Evolutionary conservation across 2,113 vertebrate genomes (phyloP).

Genomic region (Tapirus terrestris): DNA sequence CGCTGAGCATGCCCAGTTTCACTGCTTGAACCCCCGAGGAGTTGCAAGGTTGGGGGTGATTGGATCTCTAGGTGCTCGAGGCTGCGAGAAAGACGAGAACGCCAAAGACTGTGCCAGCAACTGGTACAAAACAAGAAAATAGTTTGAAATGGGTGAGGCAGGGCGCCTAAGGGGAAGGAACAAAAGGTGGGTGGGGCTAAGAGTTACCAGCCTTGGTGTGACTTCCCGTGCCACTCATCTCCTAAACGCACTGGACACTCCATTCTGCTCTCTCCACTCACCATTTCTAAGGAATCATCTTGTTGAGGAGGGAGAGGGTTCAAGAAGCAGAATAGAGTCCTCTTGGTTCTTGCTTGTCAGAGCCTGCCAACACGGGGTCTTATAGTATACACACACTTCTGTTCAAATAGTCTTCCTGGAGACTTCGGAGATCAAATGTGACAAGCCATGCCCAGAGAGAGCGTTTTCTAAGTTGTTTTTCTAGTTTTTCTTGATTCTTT

Average conservation of each 20-base stretch:
- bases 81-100: not conserved
- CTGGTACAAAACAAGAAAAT: not conserved
- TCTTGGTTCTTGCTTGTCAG: not conserved
- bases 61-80: not conserved
- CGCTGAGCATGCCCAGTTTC: conserved; percentile 62
- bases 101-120: not conserved
- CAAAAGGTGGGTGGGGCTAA: conserved; percentile 80
- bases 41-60: not conserved
- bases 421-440: conserved; percentile 12
- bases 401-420: not conserved
- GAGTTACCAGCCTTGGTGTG: conserved; percentile 47
- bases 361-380: not conserved
- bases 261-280: not conserved
- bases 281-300: not conserved
- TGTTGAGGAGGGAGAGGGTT: not conserved
- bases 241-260: not conserved
- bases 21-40: conserved; percentile 19
- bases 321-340: not conserved
- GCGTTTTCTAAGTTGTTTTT: conserved; percentile 14
- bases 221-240: not conserved
- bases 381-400: not conserved
- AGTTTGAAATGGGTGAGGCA: conserved; percentile 53
- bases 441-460: not conserved
- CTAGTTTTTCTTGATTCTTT: not conserved
- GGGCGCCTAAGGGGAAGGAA: conserved; percentile 36